phyloP scores from a whole-genome alignment of 1,140 invertebrate genomes.

The Formica selysi region DNA sequence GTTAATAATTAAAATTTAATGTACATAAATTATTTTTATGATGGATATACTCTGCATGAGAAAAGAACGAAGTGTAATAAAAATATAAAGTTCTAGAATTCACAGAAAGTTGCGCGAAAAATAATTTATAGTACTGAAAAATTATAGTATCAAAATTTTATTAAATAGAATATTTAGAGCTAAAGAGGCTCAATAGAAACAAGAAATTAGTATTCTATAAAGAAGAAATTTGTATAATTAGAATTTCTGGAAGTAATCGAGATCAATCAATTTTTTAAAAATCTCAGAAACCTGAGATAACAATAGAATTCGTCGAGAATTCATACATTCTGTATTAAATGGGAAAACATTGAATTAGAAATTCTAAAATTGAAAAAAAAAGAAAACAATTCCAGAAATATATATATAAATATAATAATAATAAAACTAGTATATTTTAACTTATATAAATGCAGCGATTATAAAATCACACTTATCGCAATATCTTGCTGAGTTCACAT shows the following conservation, averaged over 20 bases:
- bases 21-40: neutral
- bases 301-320: neutral
- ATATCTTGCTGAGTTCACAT: neutral
- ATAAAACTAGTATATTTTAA: no score
- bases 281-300: neutral
- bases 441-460: neutral
- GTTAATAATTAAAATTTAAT: neutral
- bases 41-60: neutral
- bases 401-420: neutral
- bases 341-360: neutral
- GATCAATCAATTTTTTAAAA: neutral
- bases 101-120: neutral
- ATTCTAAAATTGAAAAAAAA: neutral
- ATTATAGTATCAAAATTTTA: neutral
- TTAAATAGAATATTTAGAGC: neutral
- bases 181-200: neutral
- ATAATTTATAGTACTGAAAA: neutral
- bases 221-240: neutral
- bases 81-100: neutral
- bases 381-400: neutral
- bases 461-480: slow-evolving; percentile 21
- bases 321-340: neutral
- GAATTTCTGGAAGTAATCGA: neutral
- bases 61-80: neutral
- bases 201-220: neutral